Evolutionary conservation across 2,113 vertebrate genomes (phyloP), one percentile per base, ranked within the genome.

Genomic region (Zeus faber): DNA sequence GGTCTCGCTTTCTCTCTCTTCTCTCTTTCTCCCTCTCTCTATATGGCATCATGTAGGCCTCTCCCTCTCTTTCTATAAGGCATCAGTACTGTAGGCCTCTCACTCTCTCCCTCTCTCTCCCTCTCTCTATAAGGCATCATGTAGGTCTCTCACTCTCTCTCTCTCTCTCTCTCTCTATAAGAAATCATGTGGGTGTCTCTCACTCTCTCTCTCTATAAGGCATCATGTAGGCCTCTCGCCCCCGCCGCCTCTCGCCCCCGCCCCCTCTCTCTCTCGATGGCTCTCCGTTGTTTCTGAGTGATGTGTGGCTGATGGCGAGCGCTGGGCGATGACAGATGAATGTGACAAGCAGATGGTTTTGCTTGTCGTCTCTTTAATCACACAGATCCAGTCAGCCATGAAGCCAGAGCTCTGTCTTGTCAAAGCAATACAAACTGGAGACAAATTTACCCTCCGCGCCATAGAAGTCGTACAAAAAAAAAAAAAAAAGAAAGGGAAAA

Each of bases 321-420:
- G 71, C 83, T 82, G 80, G 77, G 79, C 63, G 74, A 82, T 89
- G 89, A 91, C 87, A 85, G 89, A 91, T 91, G 88, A 77, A 85
- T 86, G 84, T 90, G 89, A 90, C 89, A 88, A 87, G 86, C 90
- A 90, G 90, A 91, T 90, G 89, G 87, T 89, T 90, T 89, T 86
- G 81, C 86, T 87, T 88, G 88, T 89, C 85, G 78, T 89, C 81
- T 87, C 85, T 89, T 91, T 91, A 91, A 91, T 91, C 90, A 90
- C 87, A 85, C 65, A 75, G 83, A 90, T 80, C 85, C 87, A 87
- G 80, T 85, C 85, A 70, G 78, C 87, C 86, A 82, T 87, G 88
- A 87, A 87, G 85, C 73, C 23, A 58, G 74, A 83, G 87, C 86
- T 89, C 84, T 78, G 87, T 89, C 89, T 90, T 88, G 89, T 90